Base-by-base conservation (phyloP, 2,888 invertebrate genomes). In the Heliconius cydno region DNA sequence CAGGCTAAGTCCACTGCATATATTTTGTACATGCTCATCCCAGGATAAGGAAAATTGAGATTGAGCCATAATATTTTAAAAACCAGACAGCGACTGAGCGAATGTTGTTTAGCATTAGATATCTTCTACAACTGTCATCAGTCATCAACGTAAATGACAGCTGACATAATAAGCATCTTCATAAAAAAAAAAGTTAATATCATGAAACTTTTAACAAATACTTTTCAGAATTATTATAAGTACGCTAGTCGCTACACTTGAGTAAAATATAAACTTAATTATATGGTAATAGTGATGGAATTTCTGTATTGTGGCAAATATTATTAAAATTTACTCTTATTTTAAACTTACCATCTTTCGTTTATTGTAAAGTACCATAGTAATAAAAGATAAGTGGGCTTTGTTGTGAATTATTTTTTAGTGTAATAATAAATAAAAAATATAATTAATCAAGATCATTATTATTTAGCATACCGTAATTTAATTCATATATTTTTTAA, bases 21-120 rank as follows among this genome's bases (percentile, higher is more conserved):
- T 88, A 83, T 90, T 91, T 70, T 85, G 88, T 80, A 86, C 87
- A 80, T 92, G 91, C n/a, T 88, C 86, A 79, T 88, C 88, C 90
- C 92, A 92, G 65, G 90, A 85, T 74, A 92, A 85, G 46, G 90
- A 89, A 83, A 90, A 92, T 70, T 89, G 91, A 46, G 91, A 78
- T 25, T 79, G 72, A 66, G 80, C 73, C 78, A 81, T 81, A 46
- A 9, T 78, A 38, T 28, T 38, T 34, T 41, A 13, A 41, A 70
- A 71, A 30, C 63, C 41, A 60, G 41, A n/a, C 22, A 63, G 15
- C 30, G 7, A 34, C 34, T 34, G 9, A 34, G 34, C 34, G 63
- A 30, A 71, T 63, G 63, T n/a, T 73, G 57, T 73, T 73, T 60
- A 73, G 15, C 57, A 73, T 60, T 60, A 60, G 13, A 60, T 52